A percentile compares a stretch with the other conserved stretches of the same genome.
Evolutionary conservation across 2,888 invertebrate species (phyloP).

Genomic region (Lochmaea crataegi): DNA sequence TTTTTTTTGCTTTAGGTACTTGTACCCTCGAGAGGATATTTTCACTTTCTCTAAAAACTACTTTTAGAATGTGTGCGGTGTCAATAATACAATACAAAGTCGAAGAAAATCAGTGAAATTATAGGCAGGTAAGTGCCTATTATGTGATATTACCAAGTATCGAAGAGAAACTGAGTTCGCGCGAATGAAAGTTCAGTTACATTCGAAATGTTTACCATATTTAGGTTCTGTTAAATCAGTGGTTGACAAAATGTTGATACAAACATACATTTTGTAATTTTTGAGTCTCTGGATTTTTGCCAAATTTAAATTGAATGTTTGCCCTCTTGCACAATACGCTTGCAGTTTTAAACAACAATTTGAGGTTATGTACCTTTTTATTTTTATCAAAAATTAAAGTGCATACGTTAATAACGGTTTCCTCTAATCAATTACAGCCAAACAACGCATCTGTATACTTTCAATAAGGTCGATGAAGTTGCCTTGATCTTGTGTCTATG

Average conservation of each 20-base stretch:
- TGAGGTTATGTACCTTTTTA: too few species aligned
- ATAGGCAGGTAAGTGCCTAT: conserved; percentile 22
- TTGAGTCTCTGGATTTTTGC: too few species aligned
- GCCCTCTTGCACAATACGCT: too few species aligned
- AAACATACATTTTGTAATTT: too few species aligned
- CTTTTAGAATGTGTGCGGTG: background rate
- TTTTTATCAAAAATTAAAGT: too few species aligned
- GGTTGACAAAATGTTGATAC: conserved; percentile 31
- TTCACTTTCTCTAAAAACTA: conserved; percentile 31
- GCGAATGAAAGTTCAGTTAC: conserved; percentile 40
- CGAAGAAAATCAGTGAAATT: conserved; percentile 28
- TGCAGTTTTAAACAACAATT: too few species aligned
- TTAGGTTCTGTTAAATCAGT: conserved; percentile 29
- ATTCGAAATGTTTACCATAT: conserved; percentile 40
- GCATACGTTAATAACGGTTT: too few species aligned
- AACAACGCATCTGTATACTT: too few species aligned
- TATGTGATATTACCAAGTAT: conserved; percentile 38
- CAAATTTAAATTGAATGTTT: too few species aligned
- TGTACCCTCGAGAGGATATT: background rate
- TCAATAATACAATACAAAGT: background rate
- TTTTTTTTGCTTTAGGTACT: background rate
- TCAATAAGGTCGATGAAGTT: too few species aligned
- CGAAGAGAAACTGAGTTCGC: conserved; percentile 40
- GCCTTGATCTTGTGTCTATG: too few species aligned
- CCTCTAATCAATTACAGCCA: too few species aligned